Percentiles rank a stretch among this genome's conserved stretches.
phyloP scores from a whole-genome alignment of 2,888 invertebrate species.

The Cephonodes hylas region DNA sequence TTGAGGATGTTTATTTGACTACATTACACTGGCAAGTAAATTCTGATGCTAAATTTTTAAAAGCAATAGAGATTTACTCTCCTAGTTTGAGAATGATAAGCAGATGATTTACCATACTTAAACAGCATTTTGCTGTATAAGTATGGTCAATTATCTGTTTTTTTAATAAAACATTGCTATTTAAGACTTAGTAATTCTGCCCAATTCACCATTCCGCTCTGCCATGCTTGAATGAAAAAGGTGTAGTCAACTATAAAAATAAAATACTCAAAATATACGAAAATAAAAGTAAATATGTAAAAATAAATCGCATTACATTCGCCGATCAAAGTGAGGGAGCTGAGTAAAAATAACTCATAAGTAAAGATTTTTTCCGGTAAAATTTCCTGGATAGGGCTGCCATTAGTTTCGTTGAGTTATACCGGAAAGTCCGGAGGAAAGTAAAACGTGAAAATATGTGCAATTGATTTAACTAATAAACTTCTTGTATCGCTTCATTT shows the following conservation, averaged over 20 bases:
- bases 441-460: neutral
- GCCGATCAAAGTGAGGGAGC: neutral
- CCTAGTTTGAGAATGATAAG: too few species aligned
- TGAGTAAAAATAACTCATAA: slow-evolving; percentile 7
- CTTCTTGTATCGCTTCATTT: neutral
- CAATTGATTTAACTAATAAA: neutral
- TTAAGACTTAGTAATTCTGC: too few species aligned
- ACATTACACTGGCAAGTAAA: too few species aligned
- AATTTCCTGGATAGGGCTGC: neutral
- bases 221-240: too few species aligned
- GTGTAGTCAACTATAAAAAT: neutral
- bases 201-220: too few species aligned
- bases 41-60: too few species aligned
- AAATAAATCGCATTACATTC: slow-evolving; percentile 1
- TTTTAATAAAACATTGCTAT: too few species aligned
- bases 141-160: too few species aligned
- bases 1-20: neutral
- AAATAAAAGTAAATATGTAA: neutral
- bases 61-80: too few species aligned
- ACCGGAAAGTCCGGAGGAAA: neutral
- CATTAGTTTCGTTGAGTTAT: neutral
- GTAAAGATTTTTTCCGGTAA: neutral
- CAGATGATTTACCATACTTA: too few species aligned
- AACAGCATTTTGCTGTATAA: too few species aligned
- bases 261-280: neutral